phyloP scores from a whole-genome alignment of 2,113 vertebrate species.

The Sterrhoptilus dennistouni region DNA sequence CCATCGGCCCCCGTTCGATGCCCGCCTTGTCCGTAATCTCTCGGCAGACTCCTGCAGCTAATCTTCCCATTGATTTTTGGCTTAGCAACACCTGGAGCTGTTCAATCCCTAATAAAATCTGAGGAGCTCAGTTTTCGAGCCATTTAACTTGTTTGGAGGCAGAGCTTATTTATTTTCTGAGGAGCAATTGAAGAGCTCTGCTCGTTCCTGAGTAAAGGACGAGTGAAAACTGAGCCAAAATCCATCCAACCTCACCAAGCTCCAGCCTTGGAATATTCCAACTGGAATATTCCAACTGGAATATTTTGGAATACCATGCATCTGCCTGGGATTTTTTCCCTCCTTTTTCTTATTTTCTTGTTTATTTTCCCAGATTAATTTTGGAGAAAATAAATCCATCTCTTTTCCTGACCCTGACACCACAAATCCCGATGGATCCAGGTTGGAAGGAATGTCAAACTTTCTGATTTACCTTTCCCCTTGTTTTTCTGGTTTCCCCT shows the following conservation, averaged over 20 bases:
- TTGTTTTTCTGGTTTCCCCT: background rate
- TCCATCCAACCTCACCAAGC: background rate
- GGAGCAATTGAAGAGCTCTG: background rate
- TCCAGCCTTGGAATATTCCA: background rate
- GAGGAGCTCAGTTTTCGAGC: background rate
- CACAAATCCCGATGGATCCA: rapidly evolving
- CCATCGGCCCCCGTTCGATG: rapidly evolving
- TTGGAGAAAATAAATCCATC: background rate
- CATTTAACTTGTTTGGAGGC: background rate
- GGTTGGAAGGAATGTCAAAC: background rate
- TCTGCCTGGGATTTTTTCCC: background rate
- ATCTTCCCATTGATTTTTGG: constrained; percentile 34
- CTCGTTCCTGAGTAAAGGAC: background rate
- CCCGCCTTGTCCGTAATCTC: background rate
- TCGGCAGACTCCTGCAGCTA: background rate
- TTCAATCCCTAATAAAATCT: constrained; percentile 3
- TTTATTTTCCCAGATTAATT: background rate
- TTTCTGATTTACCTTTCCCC: background rate
- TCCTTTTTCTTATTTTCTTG: background rate
- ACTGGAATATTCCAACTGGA: background rate
- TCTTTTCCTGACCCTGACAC: background rate
- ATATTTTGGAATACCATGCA: background rate
- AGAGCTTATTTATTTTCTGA: background rate
- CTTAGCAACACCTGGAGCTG: constrained; percentile 4
- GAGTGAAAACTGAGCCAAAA: background rate